phyloP scores from a whole-genome alignment of 2,113 vertebrate species.

The Sisor rabdophorus region DNA sequence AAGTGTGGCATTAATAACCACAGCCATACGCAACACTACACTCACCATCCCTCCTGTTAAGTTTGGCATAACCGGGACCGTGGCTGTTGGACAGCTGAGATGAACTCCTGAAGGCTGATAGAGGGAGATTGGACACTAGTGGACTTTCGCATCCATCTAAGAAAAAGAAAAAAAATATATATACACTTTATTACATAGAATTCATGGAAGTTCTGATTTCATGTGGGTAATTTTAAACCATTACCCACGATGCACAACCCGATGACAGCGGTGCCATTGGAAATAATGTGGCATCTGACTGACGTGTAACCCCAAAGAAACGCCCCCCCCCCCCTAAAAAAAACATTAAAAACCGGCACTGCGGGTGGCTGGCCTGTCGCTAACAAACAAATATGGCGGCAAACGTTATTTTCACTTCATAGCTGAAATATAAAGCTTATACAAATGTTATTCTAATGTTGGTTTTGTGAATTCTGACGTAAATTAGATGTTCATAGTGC shows the following conservation, averaged over 20 bases:
- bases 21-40: background rate
- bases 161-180: slow-evolving; percentile 30
- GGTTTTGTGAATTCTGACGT: background rate
- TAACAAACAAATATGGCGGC: background rate
- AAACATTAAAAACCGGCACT: no score
- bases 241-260: background rate
- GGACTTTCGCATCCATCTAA: slow-evolving; percentile 84
- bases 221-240: background rate
- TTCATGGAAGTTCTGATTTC: no score
- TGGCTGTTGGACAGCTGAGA: slow-evolving; percentile 76
- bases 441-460: background rate
- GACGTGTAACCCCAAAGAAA: no score
- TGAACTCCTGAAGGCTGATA: slow-evolving; percentile 85
- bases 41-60: slow-evolving; percentile 89
- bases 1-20: background rate
- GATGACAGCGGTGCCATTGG: background rate
- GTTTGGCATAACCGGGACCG: slow-evolving; percentile 80
- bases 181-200: background rate
- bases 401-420: background rate
- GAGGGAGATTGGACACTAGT: slow-evolving; percentile 73
- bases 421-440: background rate
- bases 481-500: no score
- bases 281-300: background rate
- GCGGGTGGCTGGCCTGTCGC: background rate
- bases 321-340: no score